phyloP scores from a whole-genome alignment of 2,888 invertebrate genomes.

The Noctua janthe region DNA sequence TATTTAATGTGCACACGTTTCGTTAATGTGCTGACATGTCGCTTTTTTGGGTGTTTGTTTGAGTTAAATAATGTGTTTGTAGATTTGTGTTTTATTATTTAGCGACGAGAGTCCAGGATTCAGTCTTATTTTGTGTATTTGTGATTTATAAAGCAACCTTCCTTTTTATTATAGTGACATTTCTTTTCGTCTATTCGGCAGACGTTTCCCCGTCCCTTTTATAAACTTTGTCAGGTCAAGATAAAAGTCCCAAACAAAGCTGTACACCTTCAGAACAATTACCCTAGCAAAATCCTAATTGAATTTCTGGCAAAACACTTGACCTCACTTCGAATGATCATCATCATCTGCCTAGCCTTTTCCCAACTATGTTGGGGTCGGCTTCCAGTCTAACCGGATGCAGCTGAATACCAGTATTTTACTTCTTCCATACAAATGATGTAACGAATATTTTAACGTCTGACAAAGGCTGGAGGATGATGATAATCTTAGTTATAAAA shows the following conservation, averaged over 20 bases:
- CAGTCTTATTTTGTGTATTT: neutral
- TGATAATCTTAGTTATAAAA: neutral
- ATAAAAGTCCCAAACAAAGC: neutral
- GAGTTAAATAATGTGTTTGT: slow-evolving; percentile 10
- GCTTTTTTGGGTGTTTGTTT: slow-evolving; percentile 25
- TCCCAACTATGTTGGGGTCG: too few species aligned
- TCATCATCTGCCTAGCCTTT: too few species aligned
- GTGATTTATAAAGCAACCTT: neutral
- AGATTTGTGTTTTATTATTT: slow-evolving; percentile 41
- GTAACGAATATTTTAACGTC: neutral
- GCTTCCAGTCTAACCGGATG: too few species aligned
- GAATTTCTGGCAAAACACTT: neutral
- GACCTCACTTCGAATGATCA: neutral
- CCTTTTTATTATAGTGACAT: neutral
- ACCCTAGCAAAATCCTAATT: neutral
- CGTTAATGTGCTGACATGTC: slow-evolving; percentile 29
- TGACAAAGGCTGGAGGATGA: neutral
- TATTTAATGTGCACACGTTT: slow-evolving; percentile 47
- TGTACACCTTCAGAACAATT: neutral
- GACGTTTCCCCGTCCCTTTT: neutral
- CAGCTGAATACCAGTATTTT: too few species aligned
- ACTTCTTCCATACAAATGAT: neutral
- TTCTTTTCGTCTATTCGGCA: neutral
- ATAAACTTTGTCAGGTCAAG: neutral
- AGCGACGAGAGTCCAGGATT: neutral